These are phyloP conservation scores for Oncopodura yosiiana DNA, from an alignment of 1,140 invertebrate genomes.

Conservation along the genomic window DNA sequence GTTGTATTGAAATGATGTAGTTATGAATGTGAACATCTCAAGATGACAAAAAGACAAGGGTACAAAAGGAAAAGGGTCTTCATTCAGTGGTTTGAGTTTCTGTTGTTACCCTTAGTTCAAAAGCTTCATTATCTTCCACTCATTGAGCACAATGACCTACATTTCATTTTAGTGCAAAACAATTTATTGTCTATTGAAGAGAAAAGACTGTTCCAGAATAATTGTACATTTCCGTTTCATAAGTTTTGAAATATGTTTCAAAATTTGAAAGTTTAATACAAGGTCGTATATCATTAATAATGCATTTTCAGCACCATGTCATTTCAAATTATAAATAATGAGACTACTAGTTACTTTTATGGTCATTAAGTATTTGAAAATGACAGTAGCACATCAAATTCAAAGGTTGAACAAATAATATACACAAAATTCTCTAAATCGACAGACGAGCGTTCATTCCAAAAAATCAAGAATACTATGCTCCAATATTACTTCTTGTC, in stretches of 20 bases:
- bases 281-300: background rate
- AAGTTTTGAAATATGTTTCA: background rate
- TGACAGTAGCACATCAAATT: background rate
- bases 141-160: constrained; percentile 23
- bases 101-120: constrained; percentile 1
- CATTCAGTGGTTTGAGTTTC: no score
- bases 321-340: background rate
- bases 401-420: constrained; percentile 1
- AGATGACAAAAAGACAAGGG: background rate
- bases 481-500: constrained; percentile 16
- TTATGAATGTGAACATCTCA: background rate
- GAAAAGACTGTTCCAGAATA: no score
- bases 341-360: background rate
- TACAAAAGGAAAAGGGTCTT: background rate
- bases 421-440: background rate
- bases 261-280: background rate
- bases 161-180: no score
- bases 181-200: no score
- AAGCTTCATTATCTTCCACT: constrained; percentile 24
- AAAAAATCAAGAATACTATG: background rate
- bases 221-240: no score
- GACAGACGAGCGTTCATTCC: constrained; percentile 1
- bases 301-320: background rate
- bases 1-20: background rate
- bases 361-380: background rate